phyloP scores from a whole-genome alignment of 2,888 invertebrate species.

The Prostheceraeus crozeri region DNA sequence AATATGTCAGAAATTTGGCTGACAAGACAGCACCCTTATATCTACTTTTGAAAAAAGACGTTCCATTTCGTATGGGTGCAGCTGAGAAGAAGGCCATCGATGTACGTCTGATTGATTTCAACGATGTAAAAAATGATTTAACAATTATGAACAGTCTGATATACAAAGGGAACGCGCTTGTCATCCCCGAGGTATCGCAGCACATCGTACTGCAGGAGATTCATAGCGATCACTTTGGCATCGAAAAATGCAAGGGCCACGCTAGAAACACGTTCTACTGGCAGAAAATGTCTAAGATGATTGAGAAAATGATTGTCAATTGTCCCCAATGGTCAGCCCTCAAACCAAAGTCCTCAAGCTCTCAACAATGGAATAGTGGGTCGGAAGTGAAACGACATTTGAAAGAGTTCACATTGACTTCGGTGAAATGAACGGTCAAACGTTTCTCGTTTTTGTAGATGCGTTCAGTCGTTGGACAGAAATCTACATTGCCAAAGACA shows the following conservation, averaged over 20 bases:
- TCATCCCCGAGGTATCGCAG: background rate
- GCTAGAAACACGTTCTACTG: background rate
- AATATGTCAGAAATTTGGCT: background rate
- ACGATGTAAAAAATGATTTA: slow-evolving; percentile 14
- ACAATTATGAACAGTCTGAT: slow-evolving; percentile 3
- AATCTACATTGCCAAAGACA: slow-evolving; percentile 22
- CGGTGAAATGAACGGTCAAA: slow-evolving; percentile 26
- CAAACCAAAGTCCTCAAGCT: slow-evolving; percentile 27
- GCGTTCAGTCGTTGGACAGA: slow-evolving; percentile 17
- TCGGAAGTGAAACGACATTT: slow-evolving; percentile 7
- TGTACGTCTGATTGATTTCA: slow-evolving; percentile 15
- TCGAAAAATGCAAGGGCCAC: slow-evolving; percentile 14
- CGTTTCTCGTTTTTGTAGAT: slow-evolving; percentile 10
- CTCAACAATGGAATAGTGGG: slow-evolving; percentile 3
- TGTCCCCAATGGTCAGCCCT: slow-evolving; percentile 18
- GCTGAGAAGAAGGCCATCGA: slow-evolving; percentile 15
- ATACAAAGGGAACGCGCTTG: slow-evolving; percentile 13
- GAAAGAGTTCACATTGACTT: slow-evolving; percentile 18
- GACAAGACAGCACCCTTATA: background rate
- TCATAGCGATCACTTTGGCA: slow-evolving; percentile 23
- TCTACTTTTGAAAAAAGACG: slow-evolving; percentile 1
- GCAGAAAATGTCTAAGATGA: slow-evolving; percentile 10
- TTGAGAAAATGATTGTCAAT: slow-evolving; percentile 15
- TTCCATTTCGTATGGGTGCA: background rate
- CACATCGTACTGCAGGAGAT: slow-evolving; percentile 4